These are phyloP conservation scores for Xerus rutilus DNA, from an alignment of 2,797 vertebrate genomes.

Conservation along the genomic window DNA sequence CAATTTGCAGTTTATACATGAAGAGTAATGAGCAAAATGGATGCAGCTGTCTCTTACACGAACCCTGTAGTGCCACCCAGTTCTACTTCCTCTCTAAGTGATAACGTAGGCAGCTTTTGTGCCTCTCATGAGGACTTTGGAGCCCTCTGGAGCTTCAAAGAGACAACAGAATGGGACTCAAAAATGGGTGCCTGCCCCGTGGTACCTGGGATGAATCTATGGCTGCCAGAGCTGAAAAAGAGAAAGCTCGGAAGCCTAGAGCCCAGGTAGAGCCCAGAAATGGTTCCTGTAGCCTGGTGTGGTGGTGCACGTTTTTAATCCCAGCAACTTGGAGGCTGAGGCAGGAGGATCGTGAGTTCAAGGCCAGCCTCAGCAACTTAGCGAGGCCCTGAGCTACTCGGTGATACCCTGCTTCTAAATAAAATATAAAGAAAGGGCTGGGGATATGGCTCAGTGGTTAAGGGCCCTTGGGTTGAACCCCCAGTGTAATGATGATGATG, in stretches of 20 bases:
- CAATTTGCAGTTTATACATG: conserved; percentile 86
- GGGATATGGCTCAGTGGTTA: too few relatives aligned
- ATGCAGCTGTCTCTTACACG: conserved; percentile 88
- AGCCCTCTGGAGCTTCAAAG: conserved; percentile 29
- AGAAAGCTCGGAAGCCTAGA: not conserved
- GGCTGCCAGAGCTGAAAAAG: not conserved
- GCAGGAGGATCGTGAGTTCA: too few relatives aligned
- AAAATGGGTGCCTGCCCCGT: not conserved
- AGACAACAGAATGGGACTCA: not conserved
- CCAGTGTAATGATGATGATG: too few relatives aligned
- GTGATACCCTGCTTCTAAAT: too few relatives aligned
- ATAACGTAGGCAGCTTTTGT: conserved; percentile 45
- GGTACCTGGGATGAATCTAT: not conserved
- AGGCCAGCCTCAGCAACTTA: too few relatives aligned
- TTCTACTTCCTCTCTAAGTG: conserved; percentile 68
- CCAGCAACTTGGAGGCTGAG: not conserved
- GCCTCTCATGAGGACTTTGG: not conserved
- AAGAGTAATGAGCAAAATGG: conserved; percentile 87
- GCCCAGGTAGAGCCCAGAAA: not conserved
- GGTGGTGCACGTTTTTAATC: too few relatives aligned
- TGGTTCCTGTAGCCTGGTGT: not conserved
- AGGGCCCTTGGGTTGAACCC: too few relatives aligned
- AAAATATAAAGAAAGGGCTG: too few relatives aligned
- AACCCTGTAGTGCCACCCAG: conserved; percentile 77
- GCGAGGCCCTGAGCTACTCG: too few relatives aligned